Percentiles rank a stretch among this genome's conserved stretches.
Evolutionary conservation across 1,140 invertebrate species (phyloP).

Genomic region (Apocrypta bakeri): DNA sequence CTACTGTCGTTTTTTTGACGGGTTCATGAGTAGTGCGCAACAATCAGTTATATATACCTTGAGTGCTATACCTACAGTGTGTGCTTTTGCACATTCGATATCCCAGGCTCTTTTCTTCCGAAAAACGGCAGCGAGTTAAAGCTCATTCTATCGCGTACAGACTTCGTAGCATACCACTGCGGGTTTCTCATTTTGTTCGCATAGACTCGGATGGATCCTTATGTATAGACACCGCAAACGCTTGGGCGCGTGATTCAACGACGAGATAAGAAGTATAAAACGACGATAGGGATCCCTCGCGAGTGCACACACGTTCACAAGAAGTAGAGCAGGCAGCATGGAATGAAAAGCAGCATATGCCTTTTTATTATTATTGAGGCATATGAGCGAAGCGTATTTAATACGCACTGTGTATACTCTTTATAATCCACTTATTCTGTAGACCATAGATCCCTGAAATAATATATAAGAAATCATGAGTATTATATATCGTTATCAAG

Average conservation of each 20-base stretch:
- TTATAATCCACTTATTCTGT: conserved; percentile 3
- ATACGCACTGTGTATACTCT: conserved; percentile 4
- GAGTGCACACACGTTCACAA: conserved; percentile 49
- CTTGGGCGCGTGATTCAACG: background rate
- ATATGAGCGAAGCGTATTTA: conserved; percentile 7
- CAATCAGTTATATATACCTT: background rate
- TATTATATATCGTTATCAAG: background rate
- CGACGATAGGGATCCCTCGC: conserved; percentile 23
- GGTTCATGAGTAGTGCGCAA: background rate
- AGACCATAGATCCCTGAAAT: background rate
- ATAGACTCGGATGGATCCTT: no score
- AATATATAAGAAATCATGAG: background rate
- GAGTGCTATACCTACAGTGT: no score
- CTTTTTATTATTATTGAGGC: conserved; percentile 33
- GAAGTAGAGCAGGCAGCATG: conserved; percentile 59
- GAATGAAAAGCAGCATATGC: conserved; percentile 53
- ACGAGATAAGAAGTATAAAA: conserved; percentile 1
- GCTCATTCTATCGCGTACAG: background rate
- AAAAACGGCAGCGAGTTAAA: background rate
- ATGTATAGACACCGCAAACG: background rate
- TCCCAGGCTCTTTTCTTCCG: background rate
- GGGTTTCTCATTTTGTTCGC: background rate
- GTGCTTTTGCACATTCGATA: background rate
- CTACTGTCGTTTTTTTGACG: background rate
- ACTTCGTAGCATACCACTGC: background rate